Evolutionary conservation across 2,888 invertebrate species (phyloP), one percentile per base, ranked within the genome.

Genomic region (Noctua comes): DNA sequence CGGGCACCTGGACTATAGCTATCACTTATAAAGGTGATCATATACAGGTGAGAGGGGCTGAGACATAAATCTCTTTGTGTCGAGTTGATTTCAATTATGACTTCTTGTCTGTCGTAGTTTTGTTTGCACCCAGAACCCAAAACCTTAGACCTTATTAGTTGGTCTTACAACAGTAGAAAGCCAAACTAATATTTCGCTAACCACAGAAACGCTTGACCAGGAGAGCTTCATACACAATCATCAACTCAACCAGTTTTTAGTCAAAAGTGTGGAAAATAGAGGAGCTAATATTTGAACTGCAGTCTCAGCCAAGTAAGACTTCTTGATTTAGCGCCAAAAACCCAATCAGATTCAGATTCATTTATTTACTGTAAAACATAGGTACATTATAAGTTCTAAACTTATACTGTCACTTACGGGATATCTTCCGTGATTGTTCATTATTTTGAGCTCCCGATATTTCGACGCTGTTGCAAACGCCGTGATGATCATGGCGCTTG

Each of bases 1-100:
- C 99, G 62, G 99, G 99, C 78, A 99, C 99, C 91, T 99, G 99
- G 99, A 98, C 98, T 90, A 99, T 99, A 77, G 99, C 99, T 86
- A 99, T 99, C 86, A 98, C 98, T 54, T 99, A 99, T 94, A 99
- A 99, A 93, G 99, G 99, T 54, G 98, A 99, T 90, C 99, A 99
- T 93, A 99, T 99, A 89, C 98, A 98, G 94, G 97, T 97, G 11
- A 48, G 62, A 65, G 10, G 0, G 16, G 1, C 2, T 8, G 24
- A 40, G 1, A 3, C 31, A 10, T 59, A 21, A 0, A 24, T 10
- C 27, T 54, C n/a, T 57, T 31, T 0, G 51, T 57, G 27, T 24
- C 5, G 10, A 27, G 27, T 27, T 21, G 4, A 3, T 16, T 16
- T 18, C 21, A 11, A 31, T 68, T 68, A 8, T 16, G 13, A 31